Conservation (phyloP, 2,113 vertebrate species). For the Eubucco bourcierii region DNA sequence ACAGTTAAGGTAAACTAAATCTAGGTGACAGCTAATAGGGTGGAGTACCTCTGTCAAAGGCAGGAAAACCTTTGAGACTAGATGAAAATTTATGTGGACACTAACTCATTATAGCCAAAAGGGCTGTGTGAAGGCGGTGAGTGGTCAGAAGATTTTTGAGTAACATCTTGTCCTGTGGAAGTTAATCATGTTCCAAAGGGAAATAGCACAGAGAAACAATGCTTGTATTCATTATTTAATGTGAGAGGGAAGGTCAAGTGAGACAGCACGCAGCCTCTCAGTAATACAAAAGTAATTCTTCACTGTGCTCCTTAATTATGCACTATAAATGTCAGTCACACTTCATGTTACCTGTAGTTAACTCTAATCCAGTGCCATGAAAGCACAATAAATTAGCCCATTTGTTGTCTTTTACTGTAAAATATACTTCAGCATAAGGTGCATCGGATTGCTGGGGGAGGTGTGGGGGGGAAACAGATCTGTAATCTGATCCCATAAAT, state of each 20-base stretch:
- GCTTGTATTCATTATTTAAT: background rate
- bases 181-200: background rate
- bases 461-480: background rate
- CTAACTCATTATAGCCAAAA: background rate
- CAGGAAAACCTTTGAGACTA: background rate
- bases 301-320: background rate
- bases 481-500: background rate
- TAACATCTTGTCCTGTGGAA: background rate
- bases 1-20: background rate
- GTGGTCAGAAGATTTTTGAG: background rate
- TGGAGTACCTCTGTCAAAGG: background rate
- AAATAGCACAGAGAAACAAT: background rate
- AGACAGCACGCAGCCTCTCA: background rate
- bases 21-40: background rate
- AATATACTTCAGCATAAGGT: background rate
- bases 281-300: background rate
- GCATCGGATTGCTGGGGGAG: background rate
- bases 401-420: background rate
- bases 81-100: background rate
- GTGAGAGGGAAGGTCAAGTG: background rate
- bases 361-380: background rate
- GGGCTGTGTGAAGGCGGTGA: background rate
- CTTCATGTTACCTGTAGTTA: slow-evolving; percentile 3
- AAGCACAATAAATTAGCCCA: background rate
- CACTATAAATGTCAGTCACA: background rate